Conservation (phyloP, 2,797 vertebrate genomes). For the Mallotus villosus region DNA sequence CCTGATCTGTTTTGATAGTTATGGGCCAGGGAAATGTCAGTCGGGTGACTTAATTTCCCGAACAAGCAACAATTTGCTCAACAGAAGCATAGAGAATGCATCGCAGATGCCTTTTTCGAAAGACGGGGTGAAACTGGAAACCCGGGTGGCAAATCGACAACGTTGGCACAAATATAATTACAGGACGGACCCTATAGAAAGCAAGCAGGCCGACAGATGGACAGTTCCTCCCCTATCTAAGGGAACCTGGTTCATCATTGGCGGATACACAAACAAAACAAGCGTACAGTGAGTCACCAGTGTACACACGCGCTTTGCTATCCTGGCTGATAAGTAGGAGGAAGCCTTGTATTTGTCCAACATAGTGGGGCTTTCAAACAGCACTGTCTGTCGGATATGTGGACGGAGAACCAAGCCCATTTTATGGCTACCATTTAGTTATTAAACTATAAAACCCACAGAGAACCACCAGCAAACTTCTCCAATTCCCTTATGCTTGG, state of each 20-base stretch:
- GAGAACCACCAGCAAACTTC: neutral
- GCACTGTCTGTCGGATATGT: neutral
- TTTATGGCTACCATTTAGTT: neutral
- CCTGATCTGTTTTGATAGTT: neutral
- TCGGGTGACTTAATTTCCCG: neutral
- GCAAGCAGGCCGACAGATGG: neutral
- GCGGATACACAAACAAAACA: conserved; percentile 7
- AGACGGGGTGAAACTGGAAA: neutral
- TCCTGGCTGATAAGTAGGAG: neutral
- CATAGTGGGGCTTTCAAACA: neutral
- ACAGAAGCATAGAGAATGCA: neutral
- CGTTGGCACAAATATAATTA: neutral
- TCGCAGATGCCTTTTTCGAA: neutral
- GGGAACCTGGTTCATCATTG: neutral
- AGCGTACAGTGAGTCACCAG: neutral
- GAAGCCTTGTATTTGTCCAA: neutral
- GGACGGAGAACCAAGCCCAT: neutral
- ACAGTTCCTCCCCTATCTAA: neutral
- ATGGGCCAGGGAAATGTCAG: neutral
- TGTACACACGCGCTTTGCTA: neutral
- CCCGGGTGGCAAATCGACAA: neutral
- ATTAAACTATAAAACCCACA: neutral
- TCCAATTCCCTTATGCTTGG: neutral
- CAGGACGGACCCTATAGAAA: neutral
- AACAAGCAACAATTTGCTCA: neutral